Evolutionary conservation across 2,113 vertebrate species (phyloP).

Genomic region (Neogale vison): DNA sequence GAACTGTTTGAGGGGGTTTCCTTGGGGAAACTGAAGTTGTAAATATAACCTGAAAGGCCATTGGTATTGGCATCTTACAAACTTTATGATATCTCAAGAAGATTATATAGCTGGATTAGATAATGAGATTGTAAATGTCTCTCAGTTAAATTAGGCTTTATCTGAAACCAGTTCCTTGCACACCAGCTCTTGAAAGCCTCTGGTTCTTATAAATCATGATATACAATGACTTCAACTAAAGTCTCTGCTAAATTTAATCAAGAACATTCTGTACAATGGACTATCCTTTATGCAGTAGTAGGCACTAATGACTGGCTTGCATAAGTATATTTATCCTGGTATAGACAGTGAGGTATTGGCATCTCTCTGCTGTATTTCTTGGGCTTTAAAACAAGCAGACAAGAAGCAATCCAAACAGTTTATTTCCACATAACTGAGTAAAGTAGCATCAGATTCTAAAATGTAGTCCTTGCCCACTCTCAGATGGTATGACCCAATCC

Average conservation of each 20-base stretch:
- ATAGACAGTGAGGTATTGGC: background rate
- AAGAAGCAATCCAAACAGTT: background rate
- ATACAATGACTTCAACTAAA: background rate
- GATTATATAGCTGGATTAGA: constrained; percentile 20
- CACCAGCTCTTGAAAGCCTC: background rate
- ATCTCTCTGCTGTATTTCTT: background rate
- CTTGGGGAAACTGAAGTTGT: background rate
- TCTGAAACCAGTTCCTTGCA: background rate
- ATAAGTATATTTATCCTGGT: background rate
- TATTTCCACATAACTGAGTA: background rate
- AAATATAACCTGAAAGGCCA: background rate
- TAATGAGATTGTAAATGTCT: background rate
- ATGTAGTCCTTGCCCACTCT: background rate
- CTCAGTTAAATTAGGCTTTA: background rate
- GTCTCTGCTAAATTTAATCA: constrained; percentile 34
- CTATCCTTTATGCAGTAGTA: background rate
- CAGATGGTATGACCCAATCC: background rate
- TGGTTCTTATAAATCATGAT: constrained; percentile 23
- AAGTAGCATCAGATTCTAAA: background rate
- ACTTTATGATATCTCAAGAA: background rate
- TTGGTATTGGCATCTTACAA: background rate
- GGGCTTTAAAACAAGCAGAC: background rate
- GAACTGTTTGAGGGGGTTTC: background rate
- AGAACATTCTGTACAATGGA: constrained; percentile 32
- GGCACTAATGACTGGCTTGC: background rate